Conservation (phyloP, 2,888 invertebrate species). For the Lepidocyrtoides sp. region DNA sequence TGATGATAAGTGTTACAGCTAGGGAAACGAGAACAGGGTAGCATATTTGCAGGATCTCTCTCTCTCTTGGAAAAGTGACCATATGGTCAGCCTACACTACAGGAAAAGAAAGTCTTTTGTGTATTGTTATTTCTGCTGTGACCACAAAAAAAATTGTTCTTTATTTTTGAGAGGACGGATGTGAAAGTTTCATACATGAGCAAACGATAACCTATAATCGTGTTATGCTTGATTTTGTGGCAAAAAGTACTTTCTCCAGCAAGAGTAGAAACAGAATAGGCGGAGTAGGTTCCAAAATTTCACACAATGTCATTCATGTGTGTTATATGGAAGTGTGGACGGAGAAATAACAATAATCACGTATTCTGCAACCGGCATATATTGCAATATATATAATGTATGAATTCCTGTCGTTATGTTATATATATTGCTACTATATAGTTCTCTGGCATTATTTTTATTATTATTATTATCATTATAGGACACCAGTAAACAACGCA, state of each 20-base stretch:
- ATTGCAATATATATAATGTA: slow-evolving; percentile 31
- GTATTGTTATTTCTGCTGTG: background rate
- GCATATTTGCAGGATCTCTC: slow-evolving; percentile 17
- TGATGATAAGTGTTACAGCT: slow-evolving; percentile 3
- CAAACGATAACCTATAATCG: slow-evolving; percentile 43
- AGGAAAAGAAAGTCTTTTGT: background rate
- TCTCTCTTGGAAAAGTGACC: slow-evolving; percentile 52
- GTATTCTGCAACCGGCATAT: slow-evolving; percentile 57
- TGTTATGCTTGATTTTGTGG: slow-evolving; percentile 25
- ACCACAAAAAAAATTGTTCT: background rate
- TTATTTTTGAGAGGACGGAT: slow-evolving; percentile 5
- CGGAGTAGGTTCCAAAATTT: background rate
- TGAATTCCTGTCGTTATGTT: background rate
- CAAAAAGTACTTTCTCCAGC: background rate
- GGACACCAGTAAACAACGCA: background rate
- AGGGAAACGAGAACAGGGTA: background rate
- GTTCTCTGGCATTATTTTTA: background rate
- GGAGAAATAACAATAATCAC: slow-evolving; percentile 32
- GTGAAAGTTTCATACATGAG: slow-evolving; percentile 42
- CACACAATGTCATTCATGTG: slow-evolving; percentile 1
- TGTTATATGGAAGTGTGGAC: background rate
- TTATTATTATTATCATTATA: background rate
- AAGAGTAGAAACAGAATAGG: background rate
- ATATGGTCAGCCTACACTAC: slow-evolving; percentile 41
- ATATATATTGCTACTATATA: background rate